Percentiles rank a stretch among this genome's conserved stretches.
Conservation (phyloP, 2,888 invertebrate species). For the Hyalella azteca region DNA sequence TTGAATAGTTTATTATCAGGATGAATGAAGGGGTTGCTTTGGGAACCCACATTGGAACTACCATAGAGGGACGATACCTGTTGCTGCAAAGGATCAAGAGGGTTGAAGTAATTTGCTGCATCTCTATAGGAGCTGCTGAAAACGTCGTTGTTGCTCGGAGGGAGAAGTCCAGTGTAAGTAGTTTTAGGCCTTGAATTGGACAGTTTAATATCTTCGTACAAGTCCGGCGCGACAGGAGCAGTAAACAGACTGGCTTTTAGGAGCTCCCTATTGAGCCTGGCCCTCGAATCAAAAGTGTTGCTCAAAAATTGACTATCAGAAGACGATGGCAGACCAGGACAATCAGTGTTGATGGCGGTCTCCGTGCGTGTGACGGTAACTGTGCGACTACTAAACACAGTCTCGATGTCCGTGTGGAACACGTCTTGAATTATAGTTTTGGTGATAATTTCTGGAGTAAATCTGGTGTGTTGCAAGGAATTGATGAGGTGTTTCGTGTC, state of each 20-base stretch:
- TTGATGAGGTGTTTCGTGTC: constrained; percentile 8
- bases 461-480: background rate
- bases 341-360: background rate
- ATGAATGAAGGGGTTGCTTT: background rate
- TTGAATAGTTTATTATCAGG: background rate
- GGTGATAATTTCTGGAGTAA: background rate
- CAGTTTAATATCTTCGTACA: background rate
- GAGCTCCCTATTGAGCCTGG: background rate
- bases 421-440: constrained; percentile 12
- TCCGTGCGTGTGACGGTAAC: constrained; percentile 18
- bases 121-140: background rate
- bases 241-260: background rate
- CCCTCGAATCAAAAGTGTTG: background rate
- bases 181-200: background rate
- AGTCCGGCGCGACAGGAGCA: background rate
- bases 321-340: background rate
- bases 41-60: background rate
- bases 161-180: background rate
- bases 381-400: constrained; percentile 3
- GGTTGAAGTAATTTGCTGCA: background rate
- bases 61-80: background rate
- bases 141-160: background rate
- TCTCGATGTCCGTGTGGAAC: constrained; percentile 4
- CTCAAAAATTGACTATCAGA: background rate
- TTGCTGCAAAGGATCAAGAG: background rate